Percentiles rank a stretch among this genome's conserved stretches.
phyloP scores from a whole-genome alignment of 2,113 vertebrate genomes.

The Chlamydotis undulata region DNA sequence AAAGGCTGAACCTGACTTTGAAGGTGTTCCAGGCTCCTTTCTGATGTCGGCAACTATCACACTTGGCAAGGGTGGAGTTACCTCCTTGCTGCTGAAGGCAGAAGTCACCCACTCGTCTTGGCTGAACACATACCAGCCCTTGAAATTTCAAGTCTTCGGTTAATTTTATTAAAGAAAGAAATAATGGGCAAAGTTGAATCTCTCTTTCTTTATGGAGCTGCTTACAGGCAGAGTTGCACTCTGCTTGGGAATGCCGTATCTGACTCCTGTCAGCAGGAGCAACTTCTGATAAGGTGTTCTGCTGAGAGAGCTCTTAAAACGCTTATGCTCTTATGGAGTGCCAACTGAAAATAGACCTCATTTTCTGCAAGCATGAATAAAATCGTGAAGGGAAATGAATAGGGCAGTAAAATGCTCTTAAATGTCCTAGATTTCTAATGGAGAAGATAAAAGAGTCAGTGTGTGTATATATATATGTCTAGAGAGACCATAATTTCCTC shows the following conservation, averaged over 20 bases:
- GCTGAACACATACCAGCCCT: neutral
- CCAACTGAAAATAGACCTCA: neutral
- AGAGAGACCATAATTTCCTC: neutral
- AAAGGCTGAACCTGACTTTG: neutral
- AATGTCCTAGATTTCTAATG: neutral
- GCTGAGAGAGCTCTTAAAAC: neutral
- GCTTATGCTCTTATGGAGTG: neutral
- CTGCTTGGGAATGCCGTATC: neutral
- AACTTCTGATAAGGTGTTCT: neutral
- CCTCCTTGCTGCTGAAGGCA: neutral
- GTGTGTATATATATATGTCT: neutral
- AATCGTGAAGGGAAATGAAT: neutral
- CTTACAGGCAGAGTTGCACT: neutral
- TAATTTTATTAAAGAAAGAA: neutral
- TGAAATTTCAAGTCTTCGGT: neutral
- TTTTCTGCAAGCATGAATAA: neutral
- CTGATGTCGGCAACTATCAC: neutral
- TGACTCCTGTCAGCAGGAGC: neutral
- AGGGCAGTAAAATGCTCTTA: neutral
- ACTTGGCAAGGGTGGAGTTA: rapidly evolving
- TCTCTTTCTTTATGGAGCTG: neutral
- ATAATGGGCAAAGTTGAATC: neutral
- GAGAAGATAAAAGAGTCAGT: neutral
- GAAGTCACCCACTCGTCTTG: neutral
- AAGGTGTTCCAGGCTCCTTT: neutral